Evolutionary conservation across 2,888 invertebrate species (phyloP), one percentile per base, ranked within the genome.

Genomic region (Maniola hyperantus): DNA sequence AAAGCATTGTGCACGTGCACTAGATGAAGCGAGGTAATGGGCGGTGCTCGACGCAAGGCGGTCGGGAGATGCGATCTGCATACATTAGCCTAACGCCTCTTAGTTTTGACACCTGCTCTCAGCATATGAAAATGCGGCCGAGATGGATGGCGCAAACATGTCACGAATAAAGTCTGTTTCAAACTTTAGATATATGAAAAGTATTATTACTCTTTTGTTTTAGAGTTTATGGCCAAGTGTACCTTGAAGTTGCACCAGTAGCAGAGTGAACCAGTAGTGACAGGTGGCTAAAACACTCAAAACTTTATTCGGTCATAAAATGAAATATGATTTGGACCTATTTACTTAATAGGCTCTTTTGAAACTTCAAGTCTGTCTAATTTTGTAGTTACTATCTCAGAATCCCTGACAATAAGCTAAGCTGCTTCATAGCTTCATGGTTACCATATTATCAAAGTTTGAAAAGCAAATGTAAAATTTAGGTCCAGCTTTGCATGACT

Each of bases 91-190:
- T 87, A 87, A 89, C 85, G 85, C 86, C 87, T 84, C 85, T 83
- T 85, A 89, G 90, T 91, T 91, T 89, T 91, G 91, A 91, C 91
- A 91, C 91, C 91, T 90, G 91, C 88, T 88, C 87, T 82, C 83
- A 75, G 72, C 77, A 76, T 81, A 82, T 79, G 83, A 83, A 82
- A 83, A 83, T 79, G 82, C 77, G 74, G 76, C 77, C 78, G 77
- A 82, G 88, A 90, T 87, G 82, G 87, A 90, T 90, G 87, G 84
- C 80, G 79, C 84, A 86, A 88, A 88, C 88, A 88, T 81, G 88
- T 85, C 86, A 83, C 78, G 80, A 85, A 82, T 88, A 85, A 81
- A 79, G 80, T 78, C 81, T 79, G 82, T 83, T 83, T 78, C 77
- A 77, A 87, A 88, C 77, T 88, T 83, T 75, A 46, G n/a, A 44